These are phyloP conservation scores for Drosophila paranaensis DNA, from an alignment of 2,888 invertebrate species.

Conservation along the genomic window DNA sequence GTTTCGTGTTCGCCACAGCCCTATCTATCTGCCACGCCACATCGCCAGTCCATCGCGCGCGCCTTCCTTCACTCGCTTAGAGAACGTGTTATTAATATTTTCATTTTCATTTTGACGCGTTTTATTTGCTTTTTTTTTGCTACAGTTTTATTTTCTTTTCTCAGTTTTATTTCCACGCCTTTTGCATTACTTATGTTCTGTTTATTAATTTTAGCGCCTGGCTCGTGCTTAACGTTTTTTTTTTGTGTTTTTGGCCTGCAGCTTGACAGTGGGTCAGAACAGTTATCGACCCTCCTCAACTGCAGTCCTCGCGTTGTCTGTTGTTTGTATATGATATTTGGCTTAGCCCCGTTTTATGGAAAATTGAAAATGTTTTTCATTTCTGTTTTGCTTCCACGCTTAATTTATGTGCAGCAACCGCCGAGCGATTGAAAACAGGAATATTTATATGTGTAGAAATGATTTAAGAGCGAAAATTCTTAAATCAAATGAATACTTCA, in stretches of 20 bases:
- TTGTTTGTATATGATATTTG: constrained; percentile 17
- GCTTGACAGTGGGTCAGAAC: constrained; percentile 51
- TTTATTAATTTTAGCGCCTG: constrained; percentile 54
- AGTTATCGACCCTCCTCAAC: constrained; percentile 25
- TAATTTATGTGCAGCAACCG: constrained; percentile 38
- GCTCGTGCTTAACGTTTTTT: constrained; percentile 31
- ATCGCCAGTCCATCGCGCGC: neutral
- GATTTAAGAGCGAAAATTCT: constrained; percentile 16
- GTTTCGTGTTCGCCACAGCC: constrained; percentile 55
- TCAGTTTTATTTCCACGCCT: constrained; percentile 30
- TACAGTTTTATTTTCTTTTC: constrained; percentile 16
- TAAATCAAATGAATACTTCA: constrained; percentile 2
- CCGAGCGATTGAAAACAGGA: constrained; percentile 14
- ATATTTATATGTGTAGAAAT: constrained; percentile 11
- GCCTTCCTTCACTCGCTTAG: neutral
- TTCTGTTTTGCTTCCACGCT: constrained; percentile 26
- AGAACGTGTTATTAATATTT: constrained; percentile 70
- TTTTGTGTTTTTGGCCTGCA: constrained; percentile 19
- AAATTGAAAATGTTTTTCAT: constrained; percentile 29
- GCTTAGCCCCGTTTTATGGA: constrained; percentile 26
- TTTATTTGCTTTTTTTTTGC: constrained; percentile 52
- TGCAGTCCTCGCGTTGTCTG: constrained; percentile 6
- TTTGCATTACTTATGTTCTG: constrained; percentile 51
- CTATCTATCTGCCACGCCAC: constrained; percentile 6
- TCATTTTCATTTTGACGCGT: constrained; percentile 67